Evolutionary conservation across 1,140 invertebrate genomes (phyloP).

Genomic region (Aethina tumida): DNA sequence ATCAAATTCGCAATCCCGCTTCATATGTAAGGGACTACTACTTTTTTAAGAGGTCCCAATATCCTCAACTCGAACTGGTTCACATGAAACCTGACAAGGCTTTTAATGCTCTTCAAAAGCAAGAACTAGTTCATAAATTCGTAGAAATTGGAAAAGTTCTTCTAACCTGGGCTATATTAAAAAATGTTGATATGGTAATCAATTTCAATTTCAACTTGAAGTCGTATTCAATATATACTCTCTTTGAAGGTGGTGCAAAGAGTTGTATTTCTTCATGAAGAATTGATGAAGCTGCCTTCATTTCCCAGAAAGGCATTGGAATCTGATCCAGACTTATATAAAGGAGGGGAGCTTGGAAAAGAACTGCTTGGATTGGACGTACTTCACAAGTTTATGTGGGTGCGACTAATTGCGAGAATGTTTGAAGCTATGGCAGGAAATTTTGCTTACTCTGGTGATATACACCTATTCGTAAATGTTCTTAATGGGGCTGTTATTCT

Average conservation of each 20-base stretch:
- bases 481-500: conserved; percentile 94
- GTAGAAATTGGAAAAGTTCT: conserved; percentile 94
- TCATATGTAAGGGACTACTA: conserved; percentile 96
- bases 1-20: conserved; percentile 89
- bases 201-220: not conserved
- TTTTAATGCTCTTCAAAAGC: conserved; percentile 81
- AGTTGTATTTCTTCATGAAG: conserved; percentile 98
- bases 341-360: conserved; percentile 82
- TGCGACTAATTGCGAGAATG: conserved; percentile 90
- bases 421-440: conserved; percentile 98
- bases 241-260: conserved; percentile 70
- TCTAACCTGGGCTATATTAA: conserved; percentile 80
- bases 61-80: conserved; percentile 92
- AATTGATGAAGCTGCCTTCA: conserved; percentile 95
- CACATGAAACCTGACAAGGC: conserved; percentile 89
- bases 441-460: conserved; percentile 94
- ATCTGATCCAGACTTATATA: conserved; percentile 89
- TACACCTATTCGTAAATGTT: conserved; percentile 96
- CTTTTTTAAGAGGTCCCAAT: conserved; percentile 97
- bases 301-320: conserved; percentile 97
- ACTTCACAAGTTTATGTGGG: conserved; percentile 98
- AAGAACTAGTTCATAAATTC: conserved; percentile 90
- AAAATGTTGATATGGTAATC: conserved; percentile 77
- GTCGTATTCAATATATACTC: no score
- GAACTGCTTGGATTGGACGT: conserved; percentile 91